Evolutionary conservation across 2,113 vertebrate species (phyloP).

Genomic region (Canis aureus): DNA sequence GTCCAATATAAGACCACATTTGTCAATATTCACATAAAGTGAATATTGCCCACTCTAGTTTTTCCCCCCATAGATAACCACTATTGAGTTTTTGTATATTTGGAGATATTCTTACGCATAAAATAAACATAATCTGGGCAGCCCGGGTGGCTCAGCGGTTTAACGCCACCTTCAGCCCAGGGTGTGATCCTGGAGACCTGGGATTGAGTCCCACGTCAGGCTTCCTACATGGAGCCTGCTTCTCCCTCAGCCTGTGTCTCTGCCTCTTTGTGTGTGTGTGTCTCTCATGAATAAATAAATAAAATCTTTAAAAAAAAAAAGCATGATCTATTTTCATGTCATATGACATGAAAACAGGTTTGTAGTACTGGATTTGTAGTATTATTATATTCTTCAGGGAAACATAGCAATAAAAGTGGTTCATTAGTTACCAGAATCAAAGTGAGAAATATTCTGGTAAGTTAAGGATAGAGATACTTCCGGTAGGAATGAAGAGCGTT

Average conservation of each 20-base stretch:
- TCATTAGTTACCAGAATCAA: slow-evolving; percentile 40
- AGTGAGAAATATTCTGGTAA: background rate
- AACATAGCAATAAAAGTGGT: background rate
- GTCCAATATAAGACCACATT: background rate
- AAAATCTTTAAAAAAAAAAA: no score
- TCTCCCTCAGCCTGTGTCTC: no score
- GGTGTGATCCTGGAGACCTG: no score
- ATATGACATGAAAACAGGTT: no score
- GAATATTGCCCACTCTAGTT: background rate
- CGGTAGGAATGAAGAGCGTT: background rate
- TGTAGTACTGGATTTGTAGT: background rate
- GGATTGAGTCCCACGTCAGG: no score
- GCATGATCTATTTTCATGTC: background rate
- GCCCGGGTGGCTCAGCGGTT: no score
- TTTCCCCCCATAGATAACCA: background rate
- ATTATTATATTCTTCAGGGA: slow-evolving; percentile 13
- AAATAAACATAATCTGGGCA: background rate
- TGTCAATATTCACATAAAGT: no score
- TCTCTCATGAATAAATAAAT: no score
- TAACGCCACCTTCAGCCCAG: no score
- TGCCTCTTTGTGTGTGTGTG: no score
- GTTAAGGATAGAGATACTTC: background rate
- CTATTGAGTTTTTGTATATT: background rate
- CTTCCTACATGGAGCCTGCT: no score
- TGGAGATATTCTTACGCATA: background rate